Evolutionary conservation across 2,888 invertebrate species (phyloP).

Genomic region (Mayetiola destructor): DNA sequence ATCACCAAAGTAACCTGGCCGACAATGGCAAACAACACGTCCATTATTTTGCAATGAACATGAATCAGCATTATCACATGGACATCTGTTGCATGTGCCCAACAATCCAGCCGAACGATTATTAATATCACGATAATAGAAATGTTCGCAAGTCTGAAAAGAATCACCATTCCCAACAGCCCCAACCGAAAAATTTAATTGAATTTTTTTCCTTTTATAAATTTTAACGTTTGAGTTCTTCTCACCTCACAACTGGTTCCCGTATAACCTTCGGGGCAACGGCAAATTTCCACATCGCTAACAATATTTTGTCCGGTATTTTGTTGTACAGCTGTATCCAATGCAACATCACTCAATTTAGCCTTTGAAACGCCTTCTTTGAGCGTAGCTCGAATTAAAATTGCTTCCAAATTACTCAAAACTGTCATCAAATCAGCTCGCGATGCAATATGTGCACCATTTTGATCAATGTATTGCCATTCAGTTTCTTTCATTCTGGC

Average conservation of each 20-base stretch:
- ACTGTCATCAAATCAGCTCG: conserved; percentile 74
- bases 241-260: conserved; percentile 69
- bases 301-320: conserved; percentile 48
- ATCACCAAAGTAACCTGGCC: conserved; percentile 50
- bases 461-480: conserved; percentile 45
- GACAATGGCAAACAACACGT: conserved; percentile 55
- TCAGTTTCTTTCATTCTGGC: conserved; percentile 50
- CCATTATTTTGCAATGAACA: conserved; percentile 44
- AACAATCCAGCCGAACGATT: conserved; percentile 36
- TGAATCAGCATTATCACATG: conserved; percentile 49
- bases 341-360: conserved; percentile 66
- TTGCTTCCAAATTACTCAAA: conserved; percentile 65
- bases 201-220: conserved; percentile 24
- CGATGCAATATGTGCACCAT: conserved; percentile 44
- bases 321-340: conserved; percentile 67
- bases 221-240: neutral
- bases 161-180: neutral
- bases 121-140: conserved; percentile 53
- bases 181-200: neutral
- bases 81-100: conserved; percentile 45
- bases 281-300: conserved; percentile 69
- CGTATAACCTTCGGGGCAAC: conserved; percentile 64
- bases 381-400: conserved; percentile 70
- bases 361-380: conserved; percentile 26
- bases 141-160: conserved; percentile 41